Evolutionary conservation across 2,888 invertebrate genomes (phyloP).

Genomic region (Prosopocoilus inquinatus): DNA sequence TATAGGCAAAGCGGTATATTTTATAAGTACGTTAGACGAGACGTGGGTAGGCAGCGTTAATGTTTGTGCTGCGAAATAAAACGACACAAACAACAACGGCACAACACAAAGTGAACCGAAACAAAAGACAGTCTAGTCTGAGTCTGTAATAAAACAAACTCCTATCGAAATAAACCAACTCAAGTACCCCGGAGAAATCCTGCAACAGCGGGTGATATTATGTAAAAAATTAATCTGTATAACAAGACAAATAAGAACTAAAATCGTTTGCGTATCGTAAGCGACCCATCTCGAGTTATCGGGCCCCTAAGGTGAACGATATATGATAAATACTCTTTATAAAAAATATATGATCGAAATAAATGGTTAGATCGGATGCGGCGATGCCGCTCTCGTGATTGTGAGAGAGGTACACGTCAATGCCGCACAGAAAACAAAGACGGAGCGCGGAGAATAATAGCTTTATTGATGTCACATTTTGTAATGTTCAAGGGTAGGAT

Average conservation of each 20-base stretch:
- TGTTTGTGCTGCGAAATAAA: neutral
- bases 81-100: slow-evolving; percentile 23
- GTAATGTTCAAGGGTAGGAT: neutral
- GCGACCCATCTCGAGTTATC: slow-evolving; percentile 28
- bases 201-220: slow-evolving; percentile 19
- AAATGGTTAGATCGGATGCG: slow-evolving; percentile 40
- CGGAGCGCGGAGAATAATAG: slow-evolving; percentile 4
- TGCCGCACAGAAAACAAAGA: neutral
- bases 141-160: slow-evolving; percentile 32
- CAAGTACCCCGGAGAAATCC: slow-evolving; percentile 26
- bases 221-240: slow-evolving; percentile 21
- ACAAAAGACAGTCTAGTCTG: slow-evolving; percentile 32
- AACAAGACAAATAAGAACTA: slow-evolving; percentile 24
- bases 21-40: neutral
- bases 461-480: slow-evolving; percentile 5
- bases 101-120: slow-evolving; percentile 21
- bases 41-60: slow-evolving; percentile 1
- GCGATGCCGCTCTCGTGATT: slow-evolving; percentile 5
- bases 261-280: slow-evolving; percentile 26
- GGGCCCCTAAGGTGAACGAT: slow-evolving; percentile 35
- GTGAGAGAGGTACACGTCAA: neutral
- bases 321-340: slow-evolving; percentile 43
- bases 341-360: slow-evolving; percentile 45
- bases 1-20: neutral
- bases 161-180: slow-evolving; percentile 30